Evolutionary conservation across 2,113 vertebrate genomes (phyloP), one percentile per base, ranked within the genome.

Genomic region (Meles meles): DNA sequence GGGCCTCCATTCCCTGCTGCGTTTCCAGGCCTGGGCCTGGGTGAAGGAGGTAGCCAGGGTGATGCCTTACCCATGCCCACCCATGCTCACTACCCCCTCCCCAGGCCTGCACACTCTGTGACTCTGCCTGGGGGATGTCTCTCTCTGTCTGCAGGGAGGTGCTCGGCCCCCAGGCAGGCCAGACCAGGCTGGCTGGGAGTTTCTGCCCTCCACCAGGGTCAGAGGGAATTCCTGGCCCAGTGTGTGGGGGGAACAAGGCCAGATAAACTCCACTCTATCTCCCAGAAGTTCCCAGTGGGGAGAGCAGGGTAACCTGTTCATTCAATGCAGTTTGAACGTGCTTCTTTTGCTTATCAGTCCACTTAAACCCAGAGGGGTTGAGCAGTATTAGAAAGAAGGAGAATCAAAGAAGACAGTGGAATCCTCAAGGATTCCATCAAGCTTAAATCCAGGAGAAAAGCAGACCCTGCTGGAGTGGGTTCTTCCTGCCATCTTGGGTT

Each of bases 31-130:
- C 92, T 1, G 7, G 34, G 83, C 47, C 72, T 37, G 20, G 44
- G 79, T 6, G 3, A 3, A 1, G 1, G 0, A 89, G 52, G 61
- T 34, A 42, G 3, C 4, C 1, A 0, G 37, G 6, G 6, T 1
- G 27, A 39, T 1, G 20, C 61, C 42, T 42, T 23, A 44, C 44
- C 61, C n/a, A 12, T 25, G 3, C 39, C 23, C 12, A 9, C 27
- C 42, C 3, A 2, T 2, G 0, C n/a, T 67, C 31, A 18, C 52
- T 55, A 18, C 4, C 12, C 49, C 10, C 34, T 55, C 63, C 4
- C 0, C 27, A n/a, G 37, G 2, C 31, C 90, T 80, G 37, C 6
- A 0, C 2, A 3, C 42, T n/a, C 71, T 44, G 57, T 7, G 6
- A 25, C 52, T 55, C 86, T 80, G 39, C 71, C 63, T 1, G 6